Evolutionary conservation across 2,888 invertebrate genomes (phyloP).

Genomic region (Habrosyne pyritoides): DNA sequence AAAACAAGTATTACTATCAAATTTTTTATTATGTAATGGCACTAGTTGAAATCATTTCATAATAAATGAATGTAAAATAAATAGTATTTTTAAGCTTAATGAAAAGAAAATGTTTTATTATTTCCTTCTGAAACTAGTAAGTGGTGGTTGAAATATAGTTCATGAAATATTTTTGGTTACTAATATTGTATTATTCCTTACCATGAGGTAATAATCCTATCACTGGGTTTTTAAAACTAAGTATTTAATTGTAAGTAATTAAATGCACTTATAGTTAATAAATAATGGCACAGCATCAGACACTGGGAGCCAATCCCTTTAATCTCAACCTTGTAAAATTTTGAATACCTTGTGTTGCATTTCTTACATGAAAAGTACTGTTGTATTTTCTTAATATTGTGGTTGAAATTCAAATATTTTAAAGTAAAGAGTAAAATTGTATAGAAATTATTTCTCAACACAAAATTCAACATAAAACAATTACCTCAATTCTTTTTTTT

Average conservation of each 20-base stretch:
- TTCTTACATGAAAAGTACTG: not conserved
- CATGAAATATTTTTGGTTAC: not conserved
- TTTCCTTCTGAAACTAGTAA: not conserved
- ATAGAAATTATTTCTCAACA: not conserved
- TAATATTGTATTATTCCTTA: not conserved
- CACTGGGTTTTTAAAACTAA: conserved; percentile 8
- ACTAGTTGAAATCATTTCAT: not conserved
- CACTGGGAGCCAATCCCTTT: conserved; percentile 32
- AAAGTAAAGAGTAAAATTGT: not conserved
- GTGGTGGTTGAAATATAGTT: not conserved
- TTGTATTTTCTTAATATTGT: not conserved
- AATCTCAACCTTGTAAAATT: conserved; percentile 31
- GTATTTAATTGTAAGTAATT: not conserved
- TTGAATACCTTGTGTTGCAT: not conserved
- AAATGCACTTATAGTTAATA: conserved; percentile 23
- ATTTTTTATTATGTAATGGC: not conserved
- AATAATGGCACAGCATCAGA: conserved; percentile 48
- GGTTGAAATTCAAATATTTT: not conserved
- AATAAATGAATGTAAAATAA: not conserved
- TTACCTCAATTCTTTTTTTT: conserved; percentile 5
- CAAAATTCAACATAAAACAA: not conserved
- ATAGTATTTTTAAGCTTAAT: not conserved
- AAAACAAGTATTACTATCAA: not conserved
- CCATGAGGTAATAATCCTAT: conserved; percentile 3
- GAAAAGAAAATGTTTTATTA: not conserved